Base-by-base conservation (phyloP, 2,113 vertebrate species). In the Macquaria ambigua region DNA sequence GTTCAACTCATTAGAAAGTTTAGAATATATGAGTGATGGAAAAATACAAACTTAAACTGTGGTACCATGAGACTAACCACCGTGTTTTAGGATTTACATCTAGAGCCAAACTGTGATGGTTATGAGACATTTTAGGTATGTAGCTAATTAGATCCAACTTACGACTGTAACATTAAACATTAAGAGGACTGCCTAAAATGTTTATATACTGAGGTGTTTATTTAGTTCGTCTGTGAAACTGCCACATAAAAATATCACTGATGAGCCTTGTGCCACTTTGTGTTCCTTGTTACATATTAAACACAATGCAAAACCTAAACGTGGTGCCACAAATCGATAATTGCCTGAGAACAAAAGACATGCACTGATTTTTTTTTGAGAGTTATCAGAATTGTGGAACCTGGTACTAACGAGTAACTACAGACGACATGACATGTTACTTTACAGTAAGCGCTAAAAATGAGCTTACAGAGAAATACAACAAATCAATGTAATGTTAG, bases 121-220 rank as follows among this genome's bases (percentile, higher is more conserved):
- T 8, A 15, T 6, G 18, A 12, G 41, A 12, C 31, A 56, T 21
- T 50, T 31, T 53, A 55, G 16, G 2, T 53, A 15, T 3, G 4
- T 61, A 66, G 59, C 3, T 10, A 11, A 48, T 56, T 37, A 59
- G 8, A 37, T 28, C 4, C 3, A 11, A 34, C 11, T 55, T 21
- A 55, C 67, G 48, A 80, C 15, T 62, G n/a, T 58, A 73, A 77
- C 18, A 41, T 25, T 50, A 0, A 75, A 52, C 16, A 64, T 63
- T 34, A 87, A 83, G 41, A 52, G 53, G 20, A 83, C 56, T 76
- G 63, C 66, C 72, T 61, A n/a, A 52, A 75, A 43, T 46, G 8
- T 50, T 34, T n/a, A 23, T 10, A 5, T 16, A 21, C 1, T 11
- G 7, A 28, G 0, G 12, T 12, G 31, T 31, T 62, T 46, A 34